These are phyloP conservation scores for Ceyx erithaca DNA, from an alignment of 2,797 vertebrate genomes.

Conservation along the genomic window DNA sequence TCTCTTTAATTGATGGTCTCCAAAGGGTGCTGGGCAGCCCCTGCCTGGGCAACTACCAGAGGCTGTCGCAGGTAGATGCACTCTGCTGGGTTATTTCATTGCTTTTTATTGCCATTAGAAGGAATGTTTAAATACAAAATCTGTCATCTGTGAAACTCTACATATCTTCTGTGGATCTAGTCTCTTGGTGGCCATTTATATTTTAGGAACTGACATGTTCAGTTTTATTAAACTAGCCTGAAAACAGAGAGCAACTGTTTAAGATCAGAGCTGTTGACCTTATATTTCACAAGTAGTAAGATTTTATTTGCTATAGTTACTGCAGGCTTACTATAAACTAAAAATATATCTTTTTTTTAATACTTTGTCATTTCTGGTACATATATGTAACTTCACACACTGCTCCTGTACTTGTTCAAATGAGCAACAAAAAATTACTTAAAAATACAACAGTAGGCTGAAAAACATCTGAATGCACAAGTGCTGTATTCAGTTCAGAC, in stretches of 20 bases:
- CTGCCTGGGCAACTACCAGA: slow-evolving; percentile 46
- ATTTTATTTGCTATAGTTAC: slow-evolving; percentile 24
- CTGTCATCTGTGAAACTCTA: background rate
- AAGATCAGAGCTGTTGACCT: slow-evolving; percentile 23
- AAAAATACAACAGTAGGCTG: background rate
- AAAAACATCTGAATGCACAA: background rate
- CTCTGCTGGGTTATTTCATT: slow-evolving; percentile 48
- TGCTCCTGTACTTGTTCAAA: background rate
- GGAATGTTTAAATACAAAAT: slow-evolving; percentile 8
- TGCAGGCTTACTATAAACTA: background rate
- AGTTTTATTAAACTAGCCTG: slow-evolving; percentile 64
- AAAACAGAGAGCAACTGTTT: slow-evolving; percentile 61
- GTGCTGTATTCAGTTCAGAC: background rate
- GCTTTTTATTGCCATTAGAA: background rate
- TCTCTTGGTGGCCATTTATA: slow-evolving; percentile 56
- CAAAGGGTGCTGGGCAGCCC: slow-evolving; percentile 31
- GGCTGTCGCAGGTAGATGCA: slow-evolving; percentile 36
- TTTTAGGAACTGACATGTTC: slow-evolving; percentile 58
- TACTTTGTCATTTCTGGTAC: background rate
- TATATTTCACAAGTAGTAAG: slow-evolving; percentile 39
- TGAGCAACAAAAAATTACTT: background rate
- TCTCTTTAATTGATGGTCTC: slow-evolving; percentile 51
- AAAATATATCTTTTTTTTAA: background rate
- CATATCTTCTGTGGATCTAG: slow-evolving; percentile 23
- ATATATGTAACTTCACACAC: background rate